Evolutionary conservation across 2,113 vertebrate genomes (phyloP).

Genomic region (Pampusana beccarii): DNA sequence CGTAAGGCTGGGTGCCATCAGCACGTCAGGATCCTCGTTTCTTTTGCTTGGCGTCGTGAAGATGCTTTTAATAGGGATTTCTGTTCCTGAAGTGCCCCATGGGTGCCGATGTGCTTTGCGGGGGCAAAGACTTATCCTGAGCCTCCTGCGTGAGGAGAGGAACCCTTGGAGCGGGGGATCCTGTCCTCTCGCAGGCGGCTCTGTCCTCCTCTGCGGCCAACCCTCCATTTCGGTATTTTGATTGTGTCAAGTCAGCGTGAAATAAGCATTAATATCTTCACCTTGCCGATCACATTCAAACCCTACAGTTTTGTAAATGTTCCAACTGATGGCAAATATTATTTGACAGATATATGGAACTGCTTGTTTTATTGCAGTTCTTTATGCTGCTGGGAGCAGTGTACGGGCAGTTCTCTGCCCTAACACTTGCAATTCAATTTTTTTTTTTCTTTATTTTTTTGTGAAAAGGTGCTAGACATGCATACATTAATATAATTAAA

Average conservation of each 20-base stretch:
- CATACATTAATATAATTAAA: background rate
- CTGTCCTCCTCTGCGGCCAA: background rate
- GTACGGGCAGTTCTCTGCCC: background rate
- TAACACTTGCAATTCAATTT: background rate
- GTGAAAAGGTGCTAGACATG: fast-evolving
- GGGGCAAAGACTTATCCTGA: background rate
- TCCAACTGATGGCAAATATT: background rate
- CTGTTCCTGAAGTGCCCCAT: fast-evolving
- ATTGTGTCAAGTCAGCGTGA: fast-evolving
- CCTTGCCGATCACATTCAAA: background rate
- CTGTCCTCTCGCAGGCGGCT: background rate
- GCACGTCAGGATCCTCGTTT: fast-evolving
- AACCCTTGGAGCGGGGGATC: fast-evolving
- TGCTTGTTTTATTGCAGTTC: background rate
- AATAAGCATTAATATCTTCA: background rate
- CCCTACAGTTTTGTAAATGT: background rate
- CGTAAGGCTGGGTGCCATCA: fast-evolving
- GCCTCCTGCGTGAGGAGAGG: fast-evolving
- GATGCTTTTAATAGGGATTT: background rate
- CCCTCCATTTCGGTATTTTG: fast-evolving
- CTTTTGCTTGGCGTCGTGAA: background rate
- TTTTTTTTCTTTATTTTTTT: too few relatives aligned
- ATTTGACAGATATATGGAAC: background rate
- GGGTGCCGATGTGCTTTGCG: fast-evolving
- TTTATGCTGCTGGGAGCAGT: background rate